Conservation (phyloP, 2,888 invertebrate genomes). For the Drosophila kuntzei region DNA sequence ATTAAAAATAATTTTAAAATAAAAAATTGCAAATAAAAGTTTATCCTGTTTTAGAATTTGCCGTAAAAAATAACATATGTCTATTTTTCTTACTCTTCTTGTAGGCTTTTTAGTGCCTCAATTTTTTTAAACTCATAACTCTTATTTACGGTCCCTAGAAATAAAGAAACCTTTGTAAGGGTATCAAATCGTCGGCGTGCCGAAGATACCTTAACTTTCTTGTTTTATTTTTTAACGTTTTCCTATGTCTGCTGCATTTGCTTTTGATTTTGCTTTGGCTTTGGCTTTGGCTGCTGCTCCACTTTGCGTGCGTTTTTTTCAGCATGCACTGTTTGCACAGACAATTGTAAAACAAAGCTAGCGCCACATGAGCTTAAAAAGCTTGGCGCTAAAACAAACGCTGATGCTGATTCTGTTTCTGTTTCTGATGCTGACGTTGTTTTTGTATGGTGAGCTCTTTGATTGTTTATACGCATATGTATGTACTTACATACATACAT, state of each 20-base stretch:
- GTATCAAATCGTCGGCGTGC: neutral
- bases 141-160: too few species aligned
- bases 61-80: too few species aligned
- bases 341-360: slow-evolving; percentile 61
- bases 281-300: slow-evolving; percentile 31
- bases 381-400: slow-evolving; percentile 23
- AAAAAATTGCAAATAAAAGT: too few species aligned
- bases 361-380: slow-evolving; percentile 55
- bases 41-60: too few species aligned
- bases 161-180: too few species aligned
- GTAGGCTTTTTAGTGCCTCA: too few species aligned
- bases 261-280: slow-evolving; percentile 41
- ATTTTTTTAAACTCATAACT: too few species aligned
- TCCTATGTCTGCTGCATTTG: slow-evolving; percentile 35
- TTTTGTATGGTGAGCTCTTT: slow-evolving; percentile 36
- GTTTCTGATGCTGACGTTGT: too few species aligned
- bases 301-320: slow-evolving; percentile 37
- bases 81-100: too few species aligned
- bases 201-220: neutral
- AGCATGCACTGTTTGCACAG: slow-evolving; percentile 40
- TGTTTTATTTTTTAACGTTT: slow-evolving; percentile 1
- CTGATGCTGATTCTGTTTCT: slow-evolving; percentile 7
- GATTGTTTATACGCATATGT: slow-evolving; percentile 39
- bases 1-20: too few species aligned
- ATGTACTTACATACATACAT: neutral